Percentiles rank a stretch among this genome's conserved stretches.
Conservation (phyloP, 2,797 vertebrate genomes). For the Parambassis ranga region DNA sequence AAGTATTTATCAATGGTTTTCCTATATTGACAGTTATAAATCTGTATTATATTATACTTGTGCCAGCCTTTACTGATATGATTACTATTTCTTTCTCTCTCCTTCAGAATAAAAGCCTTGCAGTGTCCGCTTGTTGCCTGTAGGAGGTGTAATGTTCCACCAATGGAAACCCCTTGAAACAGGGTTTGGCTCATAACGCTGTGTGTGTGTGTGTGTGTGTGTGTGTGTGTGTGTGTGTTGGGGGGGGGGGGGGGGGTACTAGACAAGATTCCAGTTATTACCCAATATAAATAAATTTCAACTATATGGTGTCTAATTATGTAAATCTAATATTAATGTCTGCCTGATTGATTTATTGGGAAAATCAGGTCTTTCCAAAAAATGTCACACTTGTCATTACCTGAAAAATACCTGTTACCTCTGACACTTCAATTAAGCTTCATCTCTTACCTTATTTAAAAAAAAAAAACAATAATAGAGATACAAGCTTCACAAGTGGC, state of each 20-base stretch:
- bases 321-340: not conserved
- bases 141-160: constrained; percentile 56
- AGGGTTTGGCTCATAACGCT: no score
- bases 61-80: no score
- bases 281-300: no score
- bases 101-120: not conserved
- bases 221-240: not conserved
- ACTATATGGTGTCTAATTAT: no score
- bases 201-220: not conserved
- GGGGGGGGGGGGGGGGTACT: not conserved
- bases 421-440: no score
- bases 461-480: no score
- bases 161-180: not conserved
- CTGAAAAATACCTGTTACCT: not conserved
- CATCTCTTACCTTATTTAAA: not conserved
- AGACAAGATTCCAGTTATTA: not conserved
- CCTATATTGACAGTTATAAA: no score
- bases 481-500: not conserved
- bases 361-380: not conserved
- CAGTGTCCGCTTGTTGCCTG: constrained; percentile 25
- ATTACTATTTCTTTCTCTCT: not conserved
- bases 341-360: not conserved
- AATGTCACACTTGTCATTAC: not conserved
- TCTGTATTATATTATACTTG: no score
- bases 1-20: no score